Base-by-base conservation (phyloP, 2,113 vertebrate genomes). In the Apeltes quadracus region DNA sequence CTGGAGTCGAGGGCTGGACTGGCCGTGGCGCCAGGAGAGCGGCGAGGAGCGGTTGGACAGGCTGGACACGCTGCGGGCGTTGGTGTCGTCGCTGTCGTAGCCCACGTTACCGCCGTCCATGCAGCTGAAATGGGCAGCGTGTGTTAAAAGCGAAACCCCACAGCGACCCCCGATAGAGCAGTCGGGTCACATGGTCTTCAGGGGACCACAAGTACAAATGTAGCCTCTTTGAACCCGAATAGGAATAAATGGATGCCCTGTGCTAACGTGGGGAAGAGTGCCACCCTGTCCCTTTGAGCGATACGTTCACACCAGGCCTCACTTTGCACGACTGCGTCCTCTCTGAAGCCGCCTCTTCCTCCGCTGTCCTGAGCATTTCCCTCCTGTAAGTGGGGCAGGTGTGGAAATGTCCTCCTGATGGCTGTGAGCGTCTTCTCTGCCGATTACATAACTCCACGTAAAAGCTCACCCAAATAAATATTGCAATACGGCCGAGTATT, bases 1-100 rank as follows among this genome's bases (percentile, higher is more conserved):
- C 89, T 99, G 98, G 75, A 99, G 93, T 12, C 98, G 94, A 0
- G 98, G 98, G 82, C 97, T 98, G n/a, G 98, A 95, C 87, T 98
- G 98, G 50, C 97, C 97, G 0, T 98, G 97, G 84, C 96, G 96
- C 97, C 98, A 98, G 44, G 97, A 98, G 6, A 99, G 92, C 0
- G 98, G 98, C 0, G 98, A 99, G 0, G 98, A 99, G 85, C 98
- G 96, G 90, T 98, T 99, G 81, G 98, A 99, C 43, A 97, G 90
- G 89, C 97, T 99, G 92, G 97, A 98, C 39, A 98, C 90, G 3
- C 97, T 97, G 69, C 96, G 95, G 5, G 96, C 88, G 38, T 97
- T 98, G 89, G 96, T 95, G 1, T 99, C 97, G 0, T 99, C 97
- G 0, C 97, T 98, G 91, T 99, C 97, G 0, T 99, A 98, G 86